Percentiles rank a stretch among this genome's conserved stretches.
These are phyloP conservation scores for Anoplius nigerrimus DNA, from an alignment of 2,888 invertebrate species.

Conservation along the genomic window DNA sequence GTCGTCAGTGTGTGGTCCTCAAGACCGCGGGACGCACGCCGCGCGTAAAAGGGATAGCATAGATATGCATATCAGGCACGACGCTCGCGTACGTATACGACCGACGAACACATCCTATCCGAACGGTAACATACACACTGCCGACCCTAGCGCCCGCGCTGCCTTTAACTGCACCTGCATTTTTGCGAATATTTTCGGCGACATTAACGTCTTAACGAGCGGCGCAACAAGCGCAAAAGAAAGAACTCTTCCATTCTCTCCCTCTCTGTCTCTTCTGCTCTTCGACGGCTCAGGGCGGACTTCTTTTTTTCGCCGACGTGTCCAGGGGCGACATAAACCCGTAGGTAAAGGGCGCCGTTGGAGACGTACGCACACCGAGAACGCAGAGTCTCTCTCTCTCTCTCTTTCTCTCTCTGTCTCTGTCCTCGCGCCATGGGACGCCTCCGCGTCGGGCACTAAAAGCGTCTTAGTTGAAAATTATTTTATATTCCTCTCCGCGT, in stretches of 20 bases:
- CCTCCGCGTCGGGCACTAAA: constrained; percentile 42
- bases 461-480: constrained; percentile 53
- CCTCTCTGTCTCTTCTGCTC: not conserved
- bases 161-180: constrained; percentile 66
- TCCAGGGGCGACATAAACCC: constrained; percentile 47
- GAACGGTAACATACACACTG: too few relatives aligned
- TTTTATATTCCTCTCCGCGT: constrained; percentile 21
- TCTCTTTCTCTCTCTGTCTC: too few relatives aligned
- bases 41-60: too few relatives aligned
- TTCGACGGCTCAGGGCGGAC: not conserved
- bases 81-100: not conserved
- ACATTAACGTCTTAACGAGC: constrained; percentile 73
- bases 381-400: not conserved
- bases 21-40: too few relatives aligned
- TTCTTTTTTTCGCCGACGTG: constrained; percentile 14
- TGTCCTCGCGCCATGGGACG: constrained; percentile 7
- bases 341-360: constrained; percentile 23
- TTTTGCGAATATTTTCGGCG: constrained; percentile 72
- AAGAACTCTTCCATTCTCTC: constrained; percentile 37
- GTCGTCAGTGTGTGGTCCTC: too few relatives aligned
- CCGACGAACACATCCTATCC: too few relatives aligned
- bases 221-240: constrained; percentile 68
- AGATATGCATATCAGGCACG: not conserved
- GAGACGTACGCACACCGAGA: not conserved
- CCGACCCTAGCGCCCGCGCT: not conserved